These are phyloP conservation scores for Netelia inedita DNA, from an alignment of 2,888 invertebrate genomes.

Conservation along the genomic window DNA sequence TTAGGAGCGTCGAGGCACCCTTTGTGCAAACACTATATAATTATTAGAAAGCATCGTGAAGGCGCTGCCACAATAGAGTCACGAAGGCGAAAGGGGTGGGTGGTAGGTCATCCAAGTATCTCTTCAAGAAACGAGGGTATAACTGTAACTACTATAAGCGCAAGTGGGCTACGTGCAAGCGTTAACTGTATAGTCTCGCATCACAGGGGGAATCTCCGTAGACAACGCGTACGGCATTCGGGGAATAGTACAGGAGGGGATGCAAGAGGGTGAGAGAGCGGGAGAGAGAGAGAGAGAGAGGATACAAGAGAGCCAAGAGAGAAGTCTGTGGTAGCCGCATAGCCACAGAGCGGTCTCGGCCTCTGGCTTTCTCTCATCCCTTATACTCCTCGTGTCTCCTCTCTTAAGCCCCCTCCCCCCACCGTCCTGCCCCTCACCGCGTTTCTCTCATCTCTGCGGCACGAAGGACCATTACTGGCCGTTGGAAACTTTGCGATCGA, in stretches of 20 bases:
- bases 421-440: background rate
- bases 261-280: background rate
- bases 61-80: conserved; percentile 45
- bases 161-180: conserved; percentile 14
- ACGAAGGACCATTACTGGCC: conserved; percentile 59
- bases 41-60: conserved; percentile 43
- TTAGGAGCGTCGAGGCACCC: conserved; percentile 35
- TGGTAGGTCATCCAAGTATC: conserved; percentile 70
- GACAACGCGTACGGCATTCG: conserved; percentile 32
- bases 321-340: conserved; percentile 37
- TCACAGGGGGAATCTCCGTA: background rate
- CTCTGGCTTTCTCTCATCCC: conserved; percentile 44
- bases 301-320: background rate
- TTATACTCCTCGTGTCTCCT: conserved; percentile 19
- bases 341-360: conserved; percentile 53
- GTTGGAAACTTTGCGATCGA: conserved; percentile 63
- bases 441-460: conserved; percentile 19
- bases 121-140: conserved; percentile 71
- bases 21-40: conserved; percentile 64
- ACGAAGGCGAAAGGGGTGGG: conserved; percentile 7
- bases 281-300: conserved; percentile 23
- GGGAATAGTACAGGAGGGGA: conserved; percentile 27
- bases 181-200: conserved; percentile 17
- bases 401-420: background rate
- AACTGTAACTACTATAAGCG: conserved; percentile 26